These are phyloP conservation scores for Punctoribates punctum DNA, from an alignment of 2,888 invertebrate genomes.

Conservation along the genomic window DNA sequence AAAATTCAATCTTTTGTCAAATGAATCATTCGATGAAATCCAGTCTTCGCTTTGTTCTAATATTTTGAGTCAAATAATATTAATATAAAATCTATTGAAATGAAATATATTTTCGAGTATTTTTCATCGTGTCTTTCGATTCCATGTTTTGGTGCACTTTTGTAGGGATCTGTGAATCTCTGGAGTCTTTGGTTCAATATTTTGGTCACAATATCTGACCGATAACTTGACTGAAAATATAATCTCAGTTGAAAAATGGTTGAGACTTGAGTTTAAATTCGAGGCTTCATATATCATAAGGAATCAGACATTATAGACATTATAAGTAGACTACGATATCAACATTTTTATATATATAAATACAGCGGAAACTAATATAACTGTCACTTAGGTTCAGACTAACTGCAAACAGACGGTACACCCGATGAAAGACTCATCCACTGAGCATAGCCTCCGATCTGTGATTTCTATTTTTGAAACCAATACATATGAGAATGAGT, in stretches of 20 bases:
- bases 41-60: not conserved
- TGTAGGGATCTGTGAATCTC: too few relatives aligned
- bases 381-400: not conserved
- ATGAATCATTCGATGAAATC: too few relatives aligned
- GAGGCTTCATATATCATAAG: not conserved
- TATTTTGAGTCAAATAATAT: too few relatives aligned
- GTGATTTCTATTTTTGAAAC: too few relatives aligned
- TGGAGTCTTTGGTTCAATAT: too few relatives aligned
- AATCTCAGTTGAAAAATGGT: conserved; percentile 1
- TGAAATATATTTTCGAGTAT: too few relatives aligned
- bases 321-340: not conserved
- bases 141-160: too few relatives aligned
- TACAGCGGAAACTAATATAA: not conserved
- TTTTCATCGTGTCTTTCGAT: not conserved
- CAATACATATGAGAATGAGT: too few relatives aligned
- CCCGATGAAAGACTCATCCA: conserved; percentile 4
- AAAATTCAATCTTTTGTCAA: too few relatives aligned
- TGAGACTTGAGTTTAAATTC: not conserved
- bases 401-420: not conserved
- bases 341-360: not conserved
- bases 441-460: not conserved
- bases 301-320: not conserved
- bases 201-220: conserved; percentile 1
- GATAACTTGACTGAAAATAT: not conserved
- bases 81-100: too few relatives aligned